These are phyloP conservation scores for Lycia hirtaria DNA, from an alignment of 2,888 invertebrate genomes.

Conservation along the genomic window DNA sequence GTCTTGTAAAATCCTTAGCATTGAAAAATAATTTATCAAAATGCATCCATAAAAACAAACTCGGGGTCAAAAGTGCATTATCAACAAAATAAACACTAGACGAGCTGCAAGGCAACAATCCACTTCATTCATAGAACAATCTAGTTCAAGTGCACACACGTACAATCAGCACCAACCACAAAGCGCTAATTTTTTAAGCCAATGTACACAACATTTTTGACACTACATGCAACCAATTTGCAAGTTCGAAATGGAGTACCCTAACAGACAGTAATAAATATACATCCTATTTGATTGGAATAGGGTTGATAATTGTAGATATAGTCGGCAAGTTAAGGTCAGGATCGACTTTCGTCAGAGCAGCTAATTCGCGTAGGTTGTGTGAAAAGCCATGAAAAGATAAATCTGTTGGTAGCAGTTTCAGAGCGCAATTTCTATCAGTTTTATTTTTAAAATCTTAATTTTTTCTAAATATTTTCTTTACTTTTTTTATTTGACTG, in stretches of 20 bases:
- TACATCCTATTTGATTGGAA: constrained; percentile 12
- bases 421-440: not conserved
- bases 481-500: too few species aligned
- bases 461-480: too few species aligned
- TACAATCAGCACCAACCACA: constrained; percentile 53
- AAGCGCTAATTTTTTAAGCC: constrained; percentile 42
- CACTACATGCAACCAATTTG: constrained; percentile 63
- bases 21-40: not conserved
- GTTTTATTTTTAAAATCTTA: not conserved
- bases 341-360: constrained; percentile 59
- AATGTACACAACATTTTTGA: constrained; percentile 54
- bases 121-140: constrained; percentile 67
- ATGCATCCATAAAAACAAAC: not conserved
- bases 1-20: too few species aligned
- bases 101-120: constrained; percentile 46
- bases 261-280: constrained; percentile 3
- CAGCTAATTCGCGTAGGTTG: constrained; percentile 47
- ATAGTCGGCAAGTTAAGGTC: constrained; percentile 53
- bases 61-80: not conserved
- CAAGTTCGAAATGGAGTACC: constrained; percentile 42
- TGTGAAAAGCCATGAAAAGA: constrained; percentile 43
- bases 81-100: constrained; percentile 8
- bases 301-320: constrained; percentile 11
- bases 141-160: constrained; percentile 79
- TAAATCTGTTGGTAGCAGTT: not conserved